These are phyloP conservation scores for Chanos chanos DNA, from an alignment of 2,797 vertebrate species.

Conservation along the genomic window DNA sequence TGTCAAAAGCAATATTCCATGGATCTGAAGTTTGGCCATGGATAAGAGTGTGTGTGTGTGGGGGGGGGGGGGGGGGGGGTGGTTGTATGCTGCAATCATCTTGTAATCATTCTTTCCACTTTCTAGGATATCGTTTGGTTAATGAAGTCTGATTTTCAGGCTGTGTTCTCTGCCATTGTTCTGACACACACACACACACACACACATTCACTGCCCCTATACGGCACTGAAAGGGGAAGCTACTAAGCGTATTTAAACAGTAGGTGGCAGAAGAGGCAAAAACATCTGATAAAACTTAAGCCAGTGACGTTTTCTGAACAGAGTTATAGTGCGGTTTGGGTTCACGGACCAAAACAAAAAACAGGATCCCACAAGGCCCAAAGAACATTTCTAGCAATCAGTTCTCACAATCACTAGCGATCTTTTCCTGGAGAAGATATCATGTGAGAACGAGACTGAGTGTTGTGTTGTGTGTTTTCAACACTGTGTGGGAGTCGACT, in stretches of 20 bases:
- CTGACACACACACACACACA: too few species aligned
- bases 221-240: slow-evolving; percentile 8
- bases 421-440: too few species aligned
- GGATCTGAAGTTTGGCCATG: slow-evolving; percentile 52
- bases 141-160: slow-evolving; percentile 50
- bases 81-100: slow-evolving; percentile 38
- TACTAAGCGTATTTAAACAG: slow-evolving; percentile 2
- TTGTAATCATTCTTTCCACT: slow-evolving; percentile 56
- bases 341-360: too few species aligned
- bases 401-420: too few species aligned
- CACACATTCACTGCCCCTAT: too few species aligned
- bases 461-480: not conserved
- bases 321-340: too few species aligned
- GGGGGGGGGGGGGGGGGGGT: slow-evolving; percentile 10
- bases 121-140: slow-evolving; percentile 51
- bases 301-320: too few species aligned
- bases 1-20: slow-evolving; percentile 30
- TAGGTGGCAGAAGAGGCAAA: slow-evolving; percentile 1
- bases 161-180: not conserved
- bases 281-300: not conserved
- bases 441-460: too few species aligned
- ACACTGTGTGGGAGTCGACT: not conserved
- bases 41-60: slow-evolving; percentile 51
- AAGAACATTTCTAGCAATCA: too few species aligned
- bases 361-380: too few species aligned